These are phyloP conservation scores for Tetranychus urticae DNA, from an alignment of 1,140 invertebrate genomes.

Conservation along the genomic window DNA sequence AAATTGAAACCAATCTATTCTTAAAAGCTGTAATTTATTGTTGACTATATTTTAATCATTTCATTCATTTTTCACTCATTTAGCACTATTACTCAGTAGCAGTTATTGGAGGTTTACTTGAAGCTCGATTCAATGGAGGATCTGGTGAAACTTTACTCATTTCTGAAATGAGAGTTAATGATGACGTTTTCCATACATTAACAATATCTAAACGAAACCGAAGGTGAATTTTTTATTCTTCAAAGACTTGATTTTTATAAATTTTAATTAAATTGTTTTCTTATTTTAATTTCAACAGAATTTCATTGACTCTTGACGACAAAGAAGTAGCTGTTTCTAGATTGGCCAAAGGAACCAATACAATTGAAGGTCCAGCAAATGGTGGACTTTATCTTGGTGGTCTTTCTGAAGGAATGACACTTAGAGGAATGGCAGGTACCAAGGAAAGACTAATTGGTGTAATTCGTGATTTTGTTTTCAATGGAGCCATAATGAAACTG, in stretches of 20 bases:
- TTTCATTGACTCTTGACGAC: conserved; percentile 30
- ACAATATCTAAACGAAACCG: conserved; percentile 10
- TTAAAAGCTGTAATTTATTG: too few species aligned
- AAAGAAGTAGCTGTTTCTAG: conserved; percentile 25
- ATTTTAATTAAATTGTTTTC: not conserved
- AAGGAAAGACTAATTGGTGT: conserved; percentile 35
- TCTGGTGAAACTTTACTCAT: conserved; percentile 29
- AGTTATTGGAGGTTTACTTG: conserved; percentile 34
- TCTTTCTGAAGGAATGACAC: conserved; percentile 25
- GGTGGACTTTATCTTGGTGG: conserved; percentile 36
- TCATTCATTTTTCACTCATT: conserved; percentile 9
- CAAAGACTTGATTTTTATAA: not conserved
- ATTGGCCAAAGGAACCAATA: conserved; percentile 23
- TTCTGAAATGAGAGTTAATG: conserved; percentile 11
- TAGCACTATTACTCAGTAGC: conserved; percentile 41
- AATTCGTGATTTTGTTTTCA: conserved; percentile 52
- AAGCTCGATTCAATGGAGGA: conserved; percentile 40
- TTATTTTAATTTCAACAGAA: conserved; percentile 1
- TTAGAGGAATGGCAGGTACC: conserved; percentile 28
- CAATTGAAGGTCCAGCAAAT: conserved; percentile 25
- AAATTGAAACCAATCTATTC: not conserved
- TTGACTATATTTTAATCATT: not conserved
- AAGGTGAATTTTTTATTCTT: conserved; percentile 8
- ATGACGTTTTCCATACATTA: conserved; percentile 15
- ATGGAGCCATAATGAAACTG: conserved; percentile 39